phyloP scores from a whole-genome alignment of 1,140 invertebrate genomes.

The Pomacea maculata region DNA sequence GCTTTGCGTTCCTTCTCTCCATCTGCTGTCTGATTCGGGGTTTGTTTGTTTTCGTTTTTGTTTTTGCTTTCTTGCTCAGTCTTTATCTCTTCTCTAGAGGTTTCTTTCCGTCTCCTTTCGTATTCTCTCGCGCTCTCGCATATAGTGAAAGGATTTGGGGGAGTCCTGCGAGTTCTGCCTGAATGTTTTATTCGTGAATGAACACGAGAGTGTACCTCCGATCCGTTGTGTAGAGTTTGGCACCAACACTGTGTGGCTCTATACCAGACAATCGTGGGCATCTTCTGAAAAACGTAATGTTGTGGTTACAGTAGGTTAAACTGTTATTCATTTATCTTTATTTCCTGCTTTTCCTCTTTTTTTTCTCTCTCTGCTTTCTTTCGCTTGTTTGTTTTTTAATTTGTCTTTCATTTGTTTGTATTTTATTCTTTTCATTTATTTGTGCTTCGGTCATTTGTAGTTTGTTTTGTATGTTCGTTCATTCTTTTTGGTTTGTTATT shows the following conservation, averaged over 20 bases:
- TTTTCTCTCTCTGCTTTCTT: background rate
- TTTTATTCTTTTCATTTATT: background rate
- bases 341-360: background rate
- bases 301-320: too few species aligned
- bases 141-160: too few species aligned
- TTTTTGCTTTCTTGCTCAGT: background rate
- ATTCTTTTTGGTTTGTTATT: background rate
- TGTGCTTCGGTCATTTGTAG: background rate
- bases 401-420: conserved; percentile 3
- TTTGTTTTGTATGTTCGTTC: background rate
- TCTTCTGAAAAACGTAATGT: too few species aligned
- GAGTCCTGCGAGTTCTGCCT: too few species aligned
- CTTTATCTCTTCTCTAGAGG: background rate
- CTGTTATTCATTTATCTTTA: too few species aligned
- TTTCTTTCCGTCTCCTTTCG: background rate
- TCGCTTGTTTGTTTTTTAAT: background rate
- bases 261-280: too few species aligned
- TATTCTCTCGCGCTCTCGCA: conserved; percentile 1
- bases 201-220: too few species aligned
- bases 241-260: too few species aligned
- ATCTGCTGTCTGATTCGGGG: too few species aligned
- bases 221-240: too few species aligned
- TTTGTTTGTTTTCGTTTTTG: too few species aligned
- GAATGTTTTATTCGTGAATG: too few species aligned
- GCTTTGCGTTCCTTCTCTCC: background rate